Evolutionary conservation across 2,797 vertebrate genomes (phyloP), one percentile per base, ranked within the genome.

Genomic region (Perodicticus potto): DNA sequence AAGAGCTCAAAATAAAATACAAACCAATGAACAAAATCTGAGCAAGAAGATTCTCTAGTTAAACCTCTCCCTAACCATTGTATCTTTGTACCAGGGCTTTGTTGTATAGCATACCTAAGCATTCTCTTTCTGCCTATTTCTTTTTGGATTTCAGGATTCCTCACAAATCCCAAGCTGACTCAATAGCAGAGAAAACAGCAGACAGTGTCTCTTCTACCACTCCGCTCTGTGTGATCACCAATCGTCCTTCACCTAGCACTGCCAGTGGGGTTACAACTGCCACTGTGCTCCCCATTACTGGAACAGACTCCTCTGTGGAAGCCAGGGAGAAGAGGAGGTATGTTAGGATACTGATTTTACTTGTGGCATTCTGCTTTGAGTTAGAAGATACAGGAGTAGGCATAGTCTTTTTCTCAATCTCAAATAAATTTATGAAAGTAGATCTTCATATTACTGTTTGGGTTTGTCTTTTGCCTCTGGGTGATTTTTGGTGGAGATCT

Each of bases 201-300:
- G 98, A 98, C 85, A 89, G 70, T 93, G 89, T 97, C 95, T 97
- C 97, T 86, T 92, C 95, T 93, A 98, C 97, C 97, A 98, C 97
- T 85, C 98, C 98, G 0, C 97, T 98, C 96, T 97, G 98, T 95
- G 98, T 98, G 96, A 98, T 98, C 98, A 98, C 98, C 96, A 98
- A 98, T 81, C 97, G 96, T 23, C 97, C 98, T 86, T 59, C 95
- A 17, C 97, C 98, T 4, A 72, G 97, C 97, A 96, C 98, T 96
- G 97, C 98, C 97, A 98, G 97, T 4, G 98, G 98, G 94, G 83
- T 97, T 43, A 93, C 74, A 27, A 92, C 88, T 81, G 94, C 98
- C 19, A 72, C 96, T 59, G 96, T 96, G 65, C 96, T 97, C 92
- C 96, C 98, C 37, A 32, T 92, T 5, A 22, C 97, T 55, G 98